phyloP scores from a whole-genome alignment of 2,888 invertebrate species.

The Diabrotica balteata region DNA sequence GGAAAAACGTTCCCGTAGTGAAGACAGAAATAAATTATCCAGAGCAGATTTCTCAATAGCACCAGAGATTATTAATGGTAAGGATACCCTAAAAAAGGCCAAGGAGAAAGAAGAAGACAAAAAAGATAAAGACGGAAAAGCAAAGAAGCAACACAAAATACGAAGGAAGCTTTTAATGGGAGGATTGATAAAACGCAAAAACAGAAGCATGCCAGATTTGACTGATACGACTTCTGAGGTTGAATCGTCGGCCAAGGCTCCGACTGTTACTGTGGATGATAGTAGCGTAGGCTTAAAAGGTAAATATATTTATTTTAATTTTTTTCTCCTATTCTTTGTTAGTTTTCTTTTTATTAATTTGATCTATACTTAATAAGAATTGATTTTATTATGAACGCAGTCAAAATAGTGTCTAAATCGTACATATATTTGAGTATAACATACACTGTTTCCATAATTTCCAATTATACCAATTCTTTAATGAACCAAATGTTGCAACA shows the following conservation, averaged over 20 bases:
- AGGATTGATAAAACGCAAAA: conserved; percentile 85
- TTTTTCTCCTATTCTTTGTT: not conserved
- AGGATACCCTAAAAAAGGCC: conserved; percentile 54
- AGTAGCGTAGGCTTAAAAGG: conserved; percentile 74
- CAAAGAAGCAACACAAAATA: conserved; percentile 91
- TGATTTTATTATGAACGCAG: too few species aligned
- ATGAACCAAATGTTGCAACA: too few species aligned
- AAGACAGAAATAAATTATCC: conserved; percentile 81
- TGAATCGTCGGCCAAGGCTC: conserved; percentile 53
- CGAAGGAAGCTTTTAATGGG: conserved; percentile 88
- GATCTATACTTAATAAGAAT: too few species aligned
- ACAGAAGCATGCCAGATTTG: conserved; percentile 90
- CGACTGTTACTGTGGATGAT: conserved; percentile 73
- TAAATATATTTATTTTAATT: conserved; percentile 37
- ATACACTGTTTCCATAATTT: too few species aligned
- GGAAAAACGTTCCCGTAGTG: conserved; percentile 83
- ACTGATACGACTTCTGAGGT: conserved; percentile 77
- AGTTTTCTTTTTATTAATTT: not conserved
- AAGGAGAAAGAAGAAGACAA: conserved; percentile 72
- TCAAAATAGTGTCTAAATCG: too few species aligned
- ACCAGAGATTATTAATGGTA: conserved; percentile 59
- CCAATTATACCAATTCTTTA: too few species aligned
- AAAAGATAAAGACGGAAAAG: conserved; percentile 72
- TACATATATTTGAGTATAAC: too few species aligned
- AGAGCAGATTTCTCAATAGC: conserved; percentile 77